Conservation (phyloP, 1,140 invertebrate species). For the Zophobas morio region DNA sequence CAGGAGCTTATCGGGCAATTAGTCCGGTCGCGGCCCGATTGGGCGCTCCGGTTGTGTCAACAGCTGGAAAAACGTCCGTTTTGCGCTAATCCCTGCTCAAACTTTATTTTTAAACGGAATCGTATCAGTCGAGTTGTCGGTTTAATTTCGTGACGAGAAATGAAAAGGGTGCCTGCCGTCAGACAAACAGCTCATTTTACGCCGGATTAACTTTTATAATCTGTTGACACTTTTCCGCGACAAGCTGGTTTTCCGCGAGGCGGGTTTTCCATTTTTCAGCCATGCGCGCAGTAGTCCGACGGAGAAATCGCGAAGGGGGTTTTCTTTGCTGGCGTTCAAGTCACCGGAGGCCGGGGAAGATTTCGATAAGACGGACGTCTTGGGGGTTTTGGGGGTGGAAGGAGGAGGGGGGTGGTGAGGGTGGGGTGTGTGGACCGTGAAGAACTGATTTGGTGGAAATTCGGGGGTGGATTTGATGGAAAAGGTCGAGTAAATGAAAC, state of each 20-base stretch:
- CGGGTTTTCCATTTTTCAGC: conserved; percentile 33
- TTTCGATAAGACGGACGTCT: conserved; percentile 12
- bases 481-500: too few relatives aligned
- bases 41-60: conserved; percentile 9
- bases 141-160: conserved; percentile 42
- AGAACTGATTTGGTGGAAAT: too few relatives aligned
- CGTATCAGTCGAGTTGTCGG: conserved; percentile 31
- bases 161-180: conserved; percentile 46
- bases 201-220: conserved; percentile 50
- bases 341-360: conserved; percentile 11
- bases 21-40: not conserved
- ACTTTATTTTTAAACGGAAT: conserved; percentile 30
- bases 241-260: conserved; percentile 40
- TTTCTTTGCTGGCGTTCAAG: conserved; percentile 44
- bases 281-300: conserved; percentile 8
- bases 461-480: too few relatives aligned
- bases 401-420: too few relatives aligned
- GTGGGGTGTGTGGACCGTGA: too few relatives aligned
- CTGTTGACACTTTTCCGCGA: conserved; percentile 47
- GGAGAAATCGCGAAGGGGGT: conserved; percentile 17
- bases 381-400: too few relatives aligned
- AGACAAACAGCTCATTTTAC: conserved; percentile 48
- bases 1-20: too few relatives aligned
- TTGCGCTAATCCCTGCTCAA: conserved; percentile 25
- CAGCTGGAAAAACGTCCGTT: conserved; percentile 31